Percentiles rank a stretch among this genome's conserved stretches.
These are phyloP conservation scores for Odocoileus hemionus DNA, from an alignment of 2,113 vertebrate genomes.

Conservation along the genomic window DNA sequence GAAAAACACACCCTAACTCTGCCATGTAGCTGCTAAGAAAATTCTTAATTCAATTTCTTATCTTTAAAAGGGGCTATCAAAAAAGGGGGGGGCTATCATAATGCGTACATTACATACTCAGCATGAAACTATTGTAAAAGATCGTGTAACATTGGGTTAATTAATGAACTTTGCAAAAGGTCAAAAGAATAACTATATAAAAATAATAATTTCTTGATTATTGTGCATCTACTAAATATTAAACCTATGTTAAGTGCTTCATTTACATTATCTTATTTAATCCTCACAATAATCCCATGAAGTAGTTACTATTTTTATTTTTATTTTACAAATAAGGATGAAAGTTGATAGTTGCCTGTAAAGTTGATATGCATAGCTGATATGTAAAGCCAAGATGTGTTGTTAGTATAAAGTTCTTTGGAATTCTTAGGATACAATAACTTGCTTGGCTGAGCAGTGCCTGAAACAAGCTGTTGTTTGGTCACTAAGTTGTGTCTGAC, in stretches of 20 bases:
- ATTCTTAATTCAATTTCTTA: not conserved
- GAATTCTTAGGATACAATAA: not conserved
- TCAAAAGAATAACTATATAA: not conserved
- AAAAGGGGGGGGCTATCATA: not conserved
- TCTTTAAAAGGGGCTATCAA: not conserved
- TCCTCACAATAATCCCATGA: not conserved
- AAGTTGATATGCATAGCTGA: not conserved
- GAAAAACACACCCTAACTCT: not conserved
- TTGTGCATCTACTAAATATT: not conserved
- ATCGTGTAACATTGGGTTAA: not conserved
- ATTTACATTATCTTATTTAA: not conserved
- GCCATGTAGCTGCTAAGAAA: not conserved
- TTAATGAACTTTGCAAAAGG: not conserved
- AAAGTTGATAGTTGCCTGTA: not conserved
- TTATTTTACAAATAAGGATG: not conserved
- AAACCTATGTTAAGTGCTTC: not conserved
- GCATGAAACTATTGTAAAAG: not conserved
- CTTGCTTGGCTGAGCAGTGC: not conserved
- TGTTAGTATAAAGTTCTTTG: not conserved
- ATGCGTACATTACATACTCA: not conserved
- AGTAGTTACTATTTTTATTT: not conserved
- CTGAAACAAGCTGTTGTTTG: not conserved
- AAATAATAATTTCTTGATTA: not conserved
- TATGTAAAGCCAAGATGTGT: not conserved
- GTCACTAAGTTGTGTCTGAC: not conserved